Base-by-base conservation (phyloP, 2,888 invertebrate genomes). In the Leucoptera coffeella region DNA sequence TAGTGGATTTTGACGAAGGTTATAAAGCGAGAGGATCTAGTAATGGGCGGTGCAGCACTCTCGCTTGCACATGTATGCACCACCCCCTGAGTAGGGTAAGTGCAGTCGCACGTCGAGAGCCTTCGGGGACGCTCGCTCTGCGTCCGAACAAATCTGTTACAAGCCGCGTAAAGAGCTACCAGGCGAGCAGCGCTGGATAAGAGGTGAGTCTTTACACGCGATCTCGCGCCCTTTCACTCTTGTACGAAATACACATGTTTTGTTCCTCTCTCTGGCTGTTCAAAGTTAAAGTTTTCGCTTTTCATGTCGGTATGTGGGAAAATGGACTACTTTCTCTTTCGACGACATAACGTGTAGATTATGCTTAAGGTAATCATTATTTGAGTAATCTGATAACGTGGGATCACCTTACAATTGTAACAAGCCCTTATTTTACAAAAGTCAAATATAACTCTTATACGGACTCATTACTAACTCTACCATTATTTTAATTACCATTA, bases 291-390 rank as follows among this genome's bases (percentile, higher is more conserved):
- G 56, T 47, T 69, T 69, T 69, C 69, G 61, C 69, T 69, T 67
- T 69, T 67, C 65, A 54, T 49, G 37, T 33, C 35, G 69, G 69
- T 65, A 67, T 67, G 67, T 61, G 50, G 61, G 56, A 61, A 67
- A 44, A 58, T 57, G 58, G 49, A 49, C 50, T 47, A 65, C 67
- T 69, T 65, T 69, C 67, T 58, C 65, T 65, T 67, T 69, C 69
- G 50, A 50, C 51, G 43, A 58, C 59, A 64, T 61, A 62, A 46
- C 40, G 47, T 40, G n/a, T n/a, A n/a, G n/a, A n/a, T n/a, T n/a
- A n/a, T n/a, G n/a, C n/a, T n/a, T 17, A 17, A 17, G 17, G 17
- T 9, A 17, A 6, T 17, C 6, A 9, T 17, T 17, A 17, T 17
- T 17, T 17, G 17, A 17, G 6, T 7, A 17, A 7, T 17, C n/a